Percentiles rank a stretch among this genome's conserved stretches.
phyloP scores from a whole-genome alignment of 1,140 invertebrate species.

The Whitmania pigra region DNA sequence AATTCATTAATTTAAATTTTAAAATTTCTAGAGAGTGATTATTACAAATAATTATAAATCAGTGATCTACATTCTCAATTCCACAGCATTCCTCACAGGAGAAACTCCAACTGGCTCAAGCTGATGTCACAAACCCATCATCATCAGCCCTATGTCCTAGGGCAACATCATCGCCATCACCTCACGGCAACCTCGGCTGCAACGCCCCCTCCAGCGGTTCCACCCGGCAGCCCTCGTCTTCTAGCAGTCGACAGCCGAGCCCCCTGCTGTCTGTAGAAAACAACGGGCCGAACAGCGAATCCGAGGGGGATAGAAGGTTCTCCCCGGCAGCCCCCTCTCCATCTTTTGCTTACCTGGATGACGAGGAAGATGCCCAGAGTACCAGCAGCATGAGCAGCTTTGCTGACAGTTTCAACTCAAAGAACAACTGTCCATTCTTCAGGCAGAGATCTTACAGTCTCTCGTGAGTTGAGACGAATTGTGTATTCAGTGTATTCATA shows the following conservation, averaged over 20 bases:
- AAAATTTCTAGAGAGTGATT: no score
- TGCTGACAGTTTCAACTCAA: neutral
- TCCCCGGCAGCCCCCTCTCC: neutral
- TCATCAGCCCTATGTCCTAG: neutral
- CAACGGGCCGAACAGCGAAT: neutral
- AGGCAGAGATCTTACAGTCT: constrained; percentile 11
- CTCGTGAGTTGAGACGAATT: no score
- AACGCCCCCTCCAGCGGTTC: neutral
- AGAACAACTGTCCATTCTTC: neutral
- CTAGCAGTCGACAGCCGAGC: neutral
- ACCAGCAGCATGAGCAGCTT: neutral
- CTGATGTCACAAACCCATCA: constrained; percentile 43
- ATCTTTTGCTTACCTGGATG: neutral
- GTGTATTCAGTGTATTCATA: no score
- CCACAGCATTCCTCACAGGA: constrained; percentile 91
- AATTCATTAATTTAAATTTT: no score
- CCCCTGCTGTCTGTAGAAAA: neutral
- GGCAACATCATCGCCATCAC: constrained; percentile 26
- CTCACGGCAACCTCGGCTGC: neutral
- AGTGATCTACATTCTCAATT: no score
- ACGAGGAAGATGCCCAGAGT: neutral
- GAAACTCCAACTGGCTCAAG: constrained; percentile 48
- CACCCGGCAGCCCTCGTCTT: neutral
- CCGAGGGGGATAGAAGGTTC: neutral
- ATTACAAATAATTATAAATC: no score